Conservation (phyloP, 1,140 invertebrate species). For the Zaprionus vittiger region DNA sequence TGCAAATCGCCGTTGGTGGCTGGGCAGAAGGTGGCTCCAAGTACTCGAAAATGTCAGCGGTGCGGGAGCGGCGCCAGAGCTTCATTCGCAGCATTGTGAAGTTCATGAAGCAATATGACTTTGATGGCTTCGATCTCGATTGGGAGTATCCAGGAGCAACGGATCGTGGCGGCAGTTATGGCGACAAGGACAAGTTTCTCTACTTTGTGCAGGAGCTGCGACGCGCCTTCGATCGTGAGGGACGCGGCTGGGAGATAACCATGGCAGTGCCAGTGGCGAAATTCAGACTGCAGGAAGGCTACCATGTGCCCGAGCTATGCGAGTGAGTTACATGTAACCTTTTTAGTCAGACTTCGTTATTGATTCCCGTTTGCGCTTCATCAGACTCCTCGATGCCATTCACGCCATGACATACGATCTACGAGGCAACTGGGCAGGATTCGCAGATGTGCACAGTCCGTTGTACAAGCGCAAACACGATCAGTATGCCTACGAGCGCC, state of each 20-base stretch:
- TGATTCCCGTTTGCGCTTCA: neutral
- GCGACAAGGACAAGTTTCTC: conserved; percentile 93
- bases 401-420: conserved; percentile 97
- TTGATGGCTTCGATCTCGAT: conserved; percentile 93
- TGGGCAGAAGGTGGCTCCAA: conserved; percentile 95
- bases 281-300: conserved; percentile 93
- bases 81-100: conserved; percentile 92
- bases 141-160: conserved; percentile 94
- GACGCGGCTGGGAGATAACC: conserved; percentile 93
- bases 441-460: conserved; percentile 94
- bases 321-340: conserved; percentile 86
- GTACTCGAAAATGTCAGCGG: conserved; percentile 91
- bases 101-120: conserved; percentile 91
- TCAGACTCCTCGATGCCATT: conserved; percentile 90
- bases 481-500: conserved; percentile 93
- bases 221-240: conserved; percentile 90
- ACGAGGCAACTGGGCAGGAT: conserved; percentile 95
- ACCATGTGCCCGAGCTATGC: conserved; percentile 94
- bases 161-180: conserved; percentile 92
- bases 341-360: neutral
- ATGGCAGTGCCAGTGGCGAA: conserved; percentile 94
- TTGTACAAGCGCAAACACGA: conserved; percentile 93
- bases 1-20: conserved; percentile 92
- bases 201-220: conserved; percentile 93
- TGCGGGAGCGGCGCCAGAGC: conserved; percentile 87